Conservation (phyloP, 1,140 invertebrate genomes). For the Pogonomyrmex californicus region DNA sequence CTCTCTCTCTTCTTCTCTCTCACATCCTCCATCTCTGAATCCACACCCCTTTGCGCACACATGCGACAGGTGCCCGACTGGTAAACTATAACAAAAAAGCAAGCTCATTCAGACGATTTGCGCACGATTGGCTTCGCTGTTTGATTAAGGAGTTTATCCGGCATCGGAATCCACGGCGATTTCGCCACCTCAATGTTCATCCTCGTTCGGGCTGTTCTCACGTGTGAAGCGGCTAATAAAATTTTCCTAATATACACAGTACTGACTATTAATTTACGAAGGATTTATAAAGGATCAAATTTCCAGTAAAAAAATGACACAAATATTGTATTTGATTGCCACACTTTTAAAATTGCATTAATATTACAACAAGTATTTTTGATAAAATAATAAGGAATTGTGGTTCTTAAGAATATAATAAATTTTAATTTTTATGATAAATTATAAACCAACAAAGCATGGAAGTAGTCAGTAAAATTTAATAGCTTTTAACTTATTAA, state of each 20-base stretch:
- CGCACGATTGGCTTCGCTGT: slow-evolving; percentile 73
- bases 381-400: neutral
- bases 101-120: slow-evolving; percentile 75
- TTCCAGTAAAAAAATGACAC: neutral
- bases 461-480: neutral
- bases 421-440: neutral
- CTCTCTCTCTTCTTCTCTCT: slow-evolving; percentile 60
- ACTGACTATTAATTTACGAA: slow-evolving; percentile 27
- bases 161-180: slow-evolving; percentile 51
- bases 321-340: neutral
- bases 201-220: slow-evolving; percentile 21
- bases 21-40: slow-evolving; percentile 63
- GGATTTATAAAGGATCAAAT: slow-evolving; percentile 13
- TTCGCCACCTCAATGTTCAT: slow-evolving; percentile 46
- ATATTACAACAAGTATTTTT: neutral
- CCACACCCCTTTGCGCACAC: slow-evolving; percentile 77
- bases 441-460: neutral
- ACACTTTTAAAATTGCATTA: neutral
- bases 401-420: neutral
- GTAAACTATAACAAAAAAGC: slow-evolving; percentile 78
- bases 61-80: slow-evolving; percentile 79
- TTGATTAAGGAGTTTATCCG: slow-evolving; percentile 64
- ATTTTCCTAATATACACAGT: slow-evolving; percentile 18
- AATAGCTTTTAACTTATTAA: neutral
- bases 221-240: slow-evolving; percentile 38